These are phyloP conservation scores for Tenebrosternarchus preto DNA, from an alignment of 2,113 vertebrate species.

Conservation along the genomic window DNA sequence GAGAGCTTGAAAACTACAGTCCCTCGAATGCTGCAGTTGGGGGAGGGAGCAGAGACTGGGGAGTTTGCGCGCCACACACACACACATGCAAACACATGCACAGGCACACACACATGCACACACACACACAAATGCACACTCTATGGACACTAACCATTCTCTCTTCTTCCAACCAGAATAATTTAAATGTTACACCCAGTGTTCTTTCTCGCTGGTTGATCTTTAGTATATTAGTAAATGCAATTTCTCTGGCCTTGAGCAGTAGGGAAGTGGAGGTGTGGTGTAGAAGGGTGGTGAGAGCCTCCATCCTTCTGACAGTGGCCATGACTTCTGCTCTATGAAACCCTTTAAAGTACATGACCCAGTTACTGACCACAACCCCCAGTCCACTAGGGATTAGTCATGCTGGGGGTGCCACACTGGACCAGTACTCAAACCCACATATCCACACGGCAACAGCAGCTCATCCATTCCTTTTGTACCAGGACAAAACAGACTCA, in stretches of 20 bases:
- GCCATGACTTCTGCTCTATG: no score
- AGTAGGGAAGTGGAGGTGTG: no score
- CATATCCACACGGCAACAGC: background rate
- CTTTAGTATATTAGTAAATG: background rate
- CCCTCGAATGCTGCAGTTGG: no score
- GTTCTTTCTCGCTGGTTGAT: no score
- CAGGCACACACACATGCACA: background rate
- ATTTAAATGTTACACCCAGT: no score
- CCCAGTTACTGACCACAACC: background rate
- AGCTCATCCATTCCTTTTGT: conserved; percentile 14
- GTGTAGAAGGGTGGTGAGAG: no score
- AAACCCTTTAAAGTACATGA: background rate
- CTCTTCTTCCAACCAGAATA: background rate
- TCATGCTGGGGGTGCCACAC: conserved; percentile 11
- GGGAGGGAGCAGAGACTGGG: no score
- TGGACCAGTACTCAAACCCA: background rate
- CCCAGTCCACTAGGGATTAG: conserved; percentile 3
- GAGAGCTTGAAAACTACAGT: background rate
- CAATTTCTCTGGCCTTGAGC: no score
- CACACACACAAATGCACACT: no score
- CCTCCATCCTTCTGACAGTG: no score
- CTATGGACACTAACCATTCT: background rate
- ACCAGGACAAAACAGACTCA: background rate
- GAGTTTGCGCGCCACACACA: no score
- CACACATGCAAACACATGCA: no score